These are phyloP conservation scores for Calcarius lapponicus DNA, from an alignment of 2,797 vertebrate genomes.

Conservation along the genomic window DNA sequence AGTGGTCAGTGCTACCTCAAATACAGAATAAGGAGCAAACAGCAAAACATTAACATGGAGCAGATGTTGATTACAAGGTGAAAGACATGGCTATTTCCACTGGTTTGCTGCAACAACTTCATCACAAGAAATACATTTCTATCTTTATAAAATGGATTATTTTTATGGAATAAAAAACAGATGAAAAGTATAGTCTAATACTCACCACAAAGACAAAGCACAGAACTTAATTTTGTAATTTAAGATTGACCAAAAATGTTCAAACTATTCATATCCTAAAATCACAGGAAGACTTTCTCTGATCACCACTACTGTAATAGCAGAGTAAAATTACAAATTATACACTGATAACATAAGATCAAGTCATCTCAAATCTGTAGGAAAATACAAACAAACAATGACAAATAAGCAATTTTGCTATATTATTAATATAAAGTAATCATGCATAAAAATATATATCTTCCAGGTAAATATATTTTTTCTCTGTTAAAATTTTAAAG, in stretches of 20 bases:
- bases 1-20: conserved; percentile 12
- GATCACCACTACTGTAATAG: not conserved
- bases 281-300: not conserved
- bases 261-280: not conserved
- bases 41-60: not conserved
- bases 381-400: conserved; percentile 4
- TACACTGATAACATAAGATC: not conserved
- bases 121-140: not conserved
- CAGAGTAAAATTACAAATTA: not conserved
- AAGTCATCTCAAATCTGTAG: not conserved
- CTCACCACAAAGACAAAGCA: not conserved
- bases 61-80: not conserved
- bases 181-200: not conserved
- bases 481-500: conserved; percentile 23
- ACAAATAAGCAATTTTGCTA: not conserved
- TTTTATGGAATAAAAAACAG: not conserved
- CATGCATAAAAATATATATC: conserved; percentile 47
- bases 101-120: not conserved
- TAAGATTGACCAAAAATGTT: not conserved
- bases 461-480: conserved; percentile 40
- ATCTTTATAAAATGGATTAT: not conserved
- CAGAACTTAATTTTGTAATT: not conserved
- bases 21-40: not conserved
- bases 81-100: not conserved
- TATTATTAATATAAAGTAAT: conserved; percentile 29